Percentiles rank a stretch among this genome's conserved stretches.
Conservation (phyloP, 2,797 vertebrate species). For the Sardinella longiceps region DNA sequence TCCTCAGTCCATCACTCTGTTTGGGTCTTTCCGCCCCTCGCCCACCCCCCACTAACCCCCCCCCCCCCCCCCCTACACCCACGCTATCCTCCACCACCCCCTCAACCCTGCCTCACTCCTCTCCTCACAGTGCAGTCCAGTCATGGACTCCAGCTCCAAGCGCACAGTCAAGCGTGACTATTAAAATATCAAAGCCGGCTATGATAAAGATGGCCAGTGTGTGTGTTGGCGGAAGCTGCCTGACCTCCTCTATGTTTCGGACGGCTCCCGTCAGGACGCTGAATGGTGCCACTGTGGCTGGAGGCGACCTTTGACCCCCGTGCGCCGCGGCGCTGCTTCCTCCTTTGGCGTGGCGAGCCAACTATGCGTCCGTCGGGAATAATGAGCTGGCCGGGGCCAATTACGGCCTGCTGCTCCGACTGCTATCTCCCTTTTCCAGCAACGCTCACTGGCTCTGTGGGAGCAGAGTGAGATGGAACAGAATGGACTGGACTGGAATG, state of each 20-base stretch:
- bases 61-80: neutral
- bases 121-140: constrained; percentile 45
- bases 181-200: constrained; percentile 60
- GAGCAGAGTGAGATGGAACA: neutral
- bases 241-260: constrained; percentile 57
- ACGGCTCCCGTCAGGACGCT: constrained; percentile 47
- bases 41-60: neutral
- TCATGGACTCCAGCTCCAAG: constrained; percentile 50
- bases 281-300: constrained; percentile 59
- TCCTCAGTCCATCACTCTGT: constrained; percentile 20
- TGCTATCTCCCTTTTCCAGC: neutral
- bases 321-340: constrained; percentile 50
- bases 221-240: constrained; percentile 57
- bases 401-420: neutral
- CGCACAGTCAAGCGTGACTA: constrained; percentile 54
- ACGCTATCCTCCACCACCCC: neutral
- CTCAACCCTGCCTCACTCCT: neutral
- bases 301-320: constrained; percentile 54
- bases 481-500: neutral
- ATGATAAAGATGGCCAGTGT: constrained; percentile 63
- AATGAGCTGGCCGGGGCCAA: constrained; percentile 20
- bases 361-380: constrained; percentile 48
- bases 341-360: constrained; percentile 51
- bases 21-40: neutral
- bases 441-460: neutral